Percentiles rank a stretch among this genome's conserved stretches.
These are phyloP conservation scores for Tenebrosternarchus preto DNA, from an alignment of 2,113 vertebrate genomes.

Conservation along the genomic window DNA sequence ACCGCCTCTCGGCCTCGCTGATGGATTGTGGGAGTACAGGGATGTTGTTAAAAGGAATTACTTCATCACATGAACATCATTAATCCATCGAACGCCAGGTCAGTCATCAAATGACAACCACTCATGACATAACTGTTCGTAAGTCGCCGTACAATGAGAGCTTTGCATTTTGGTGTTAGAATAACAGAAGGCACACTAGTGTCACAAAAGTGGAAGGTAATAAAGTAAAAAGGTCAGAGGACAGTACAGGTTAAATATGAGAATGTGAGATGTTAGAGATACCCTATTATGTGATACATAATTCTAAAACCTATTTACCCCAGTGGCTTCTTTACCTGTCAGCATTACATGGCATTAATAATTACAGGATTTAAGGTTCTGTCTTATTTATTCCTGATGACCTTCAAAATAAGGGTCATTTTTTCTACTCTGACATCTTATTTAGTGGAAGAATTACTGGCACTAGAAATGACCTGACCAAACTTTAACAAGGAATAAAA, in stretches of 20 bases:
- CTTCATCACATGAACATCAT: slow-evolving; percentile 18
- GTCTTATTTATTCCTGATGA: slow-evolving; percentile 29
- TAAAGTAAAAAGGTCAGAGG: not conserved
- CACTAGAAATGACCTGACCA: slow-evolving; percentile 24
- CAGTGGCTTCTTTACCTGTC: not conserved
- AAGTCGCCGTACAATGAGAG: slow-evolving; percentile 45
- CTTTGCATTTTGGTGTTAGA: slow-evolving; percentile 45
- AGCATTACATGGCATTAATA: not conserved
- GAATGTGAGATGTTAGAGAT: slow-evolving; percentile 13
- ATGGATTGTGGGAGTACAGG: slow-evolving; percentile 25
- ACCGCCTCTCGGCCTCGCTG: not conserved
- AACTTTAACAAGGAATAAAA: slow-evolving; percentile 33
- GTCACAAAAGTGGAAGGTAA: slow-evolving; percentile 41
- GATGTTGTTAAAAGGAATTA: slow-evolving; percentile 9
- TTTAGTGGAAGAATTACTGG: slow-evolving; percentile 31
- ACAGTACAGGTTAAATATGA: slow-evolving; percentile 31
- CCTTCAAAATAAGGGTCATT: not conserved
- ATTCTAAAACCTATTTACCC: slow-evolving; percentile 14
- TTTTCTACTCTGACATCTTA: not conserved
- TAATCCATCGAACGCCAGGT: not conserved
- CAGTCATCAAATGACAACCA: slow-evolving; percentile 13
- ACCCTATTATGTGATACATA: not conserved
- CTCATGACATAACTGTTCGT: slow-evolving; percentile 20
- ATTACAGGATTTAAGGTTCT: slow-evolving; percentile 19
- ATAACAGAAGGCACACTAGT: slow-evolving; percentile 58